phyloP scores from a whole-genome alignment of 1,140 invertebrate genomes.

The Drosophila malerkotliana region DNA sequence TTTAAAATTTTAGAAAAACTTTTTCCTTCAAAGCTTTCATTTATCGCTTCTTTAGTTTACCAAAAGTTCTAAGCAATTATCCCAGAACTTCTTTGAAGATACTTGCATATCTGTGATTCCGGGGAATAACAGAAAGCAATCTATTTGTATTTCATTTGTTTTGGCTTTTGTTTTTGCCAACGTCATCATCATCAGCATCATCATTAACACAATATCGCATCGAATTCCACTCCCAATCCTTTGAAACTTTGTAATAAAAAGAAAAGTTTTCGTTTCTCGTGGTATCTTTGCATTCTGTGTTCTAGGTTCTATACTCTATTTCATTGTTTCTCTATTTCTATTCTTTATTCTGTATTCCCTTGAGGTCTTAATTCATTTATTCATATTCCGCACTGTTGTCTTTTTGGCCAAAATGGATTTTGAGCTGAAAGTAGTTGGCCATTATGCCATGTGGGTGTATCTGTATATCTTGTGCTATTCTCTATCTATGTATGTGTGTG shows the following conservation, averaged over 20 bases:
- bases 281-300: neutral
- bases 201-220: neutral
- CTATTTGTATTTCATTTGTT: neutral
- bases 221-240: neutral
- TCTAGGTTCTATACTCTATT: neutral
- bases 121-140: neutral
- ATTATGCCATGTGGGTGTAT: constrained; percentile 29
- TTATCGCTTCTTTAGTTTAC: too few species aligned
- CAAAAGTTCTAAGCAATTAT: too few species aligned
- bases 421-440: constrained; percentile 24
- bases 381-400: constrained; percentile 15
- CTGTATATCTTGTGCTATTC: neutral
- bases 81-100: too few species aligned
- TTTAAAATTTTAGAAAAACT: too few species aligned
- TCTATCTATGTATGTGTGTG: neutral
- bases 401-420: constrained; percentile 34
- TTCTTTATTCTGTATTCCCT: neutral
- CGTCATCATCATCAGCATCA: neutral
- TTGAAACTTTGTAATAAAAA: neutral
- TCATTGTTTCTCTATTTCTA: neutral
- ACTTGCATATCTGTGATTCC: neutral
- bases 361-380: constrained; percentile 6
- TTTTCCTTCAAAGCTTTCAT: too few species aligned
- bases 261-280: neutral
- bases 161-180: neutral